phyloP scores from a whole-genome alignment of 2,113 vertebrate species.

The Neopipo cinnamomea region DNA sequence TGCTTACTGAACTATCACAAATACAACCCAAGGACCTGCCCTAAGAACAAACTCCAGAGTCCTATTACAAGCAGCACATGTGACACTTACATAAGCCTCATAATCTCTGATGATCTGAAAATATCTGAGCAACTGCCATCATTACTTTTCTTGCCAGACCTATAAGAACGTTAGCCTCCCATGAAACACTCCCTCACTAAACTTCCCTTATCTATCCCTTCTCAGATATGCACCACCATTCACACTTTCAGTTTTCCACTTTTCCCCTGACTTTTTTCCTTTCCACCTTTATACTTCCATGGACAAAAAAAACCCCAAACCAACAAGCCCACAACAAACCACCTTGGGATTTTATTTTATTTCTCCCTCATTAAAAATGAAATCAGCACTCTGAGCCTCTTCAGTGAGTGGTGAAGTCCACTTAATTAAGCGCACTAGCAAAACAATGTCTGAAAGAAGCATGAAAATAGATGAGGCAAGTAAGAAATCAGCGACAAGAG shows the following conservation, averaged over 20 bases:
- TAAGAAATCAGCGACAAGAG: neutral
- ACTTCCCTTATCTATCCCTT: neutral
- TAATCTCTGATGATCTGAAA: neutral
- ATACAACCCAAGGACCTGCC: neutral
- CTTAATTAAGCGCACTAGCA: neutral
- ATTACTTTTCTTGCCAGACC: neutral
- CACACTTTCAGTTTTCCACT: neutral
- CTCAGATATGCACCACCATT: neutral
- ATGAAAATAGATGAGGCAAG: neutral
- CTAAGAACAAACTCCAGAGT: constrained; percentile 9
- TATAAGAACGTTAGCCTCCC: neutral
- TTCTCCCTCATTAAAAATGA: neutral
- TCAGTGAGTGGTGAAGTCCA: neutral
- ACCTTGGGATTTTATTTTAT: neutral
- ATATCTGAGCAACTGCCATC: constrained; percentile 3
- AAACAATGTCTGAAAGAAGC: neutral
- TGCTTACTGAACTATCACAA: neutral
- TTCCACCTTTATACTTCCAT: neutral
- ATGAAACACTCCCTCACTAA: neutral
- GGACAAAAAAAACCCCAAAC: neutral
- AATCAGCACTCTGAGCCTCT: neutral
- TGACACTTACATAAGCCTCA: constrained; percentile 30
- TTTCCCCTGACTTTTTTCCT: neutral
- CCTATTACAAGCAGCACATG: neutral
- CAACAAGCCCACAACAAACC: neutral